phyloP scores from a whole-genome alignment of 2,113 vertebrate species.

The Malurus melanocephalus region DNA sequence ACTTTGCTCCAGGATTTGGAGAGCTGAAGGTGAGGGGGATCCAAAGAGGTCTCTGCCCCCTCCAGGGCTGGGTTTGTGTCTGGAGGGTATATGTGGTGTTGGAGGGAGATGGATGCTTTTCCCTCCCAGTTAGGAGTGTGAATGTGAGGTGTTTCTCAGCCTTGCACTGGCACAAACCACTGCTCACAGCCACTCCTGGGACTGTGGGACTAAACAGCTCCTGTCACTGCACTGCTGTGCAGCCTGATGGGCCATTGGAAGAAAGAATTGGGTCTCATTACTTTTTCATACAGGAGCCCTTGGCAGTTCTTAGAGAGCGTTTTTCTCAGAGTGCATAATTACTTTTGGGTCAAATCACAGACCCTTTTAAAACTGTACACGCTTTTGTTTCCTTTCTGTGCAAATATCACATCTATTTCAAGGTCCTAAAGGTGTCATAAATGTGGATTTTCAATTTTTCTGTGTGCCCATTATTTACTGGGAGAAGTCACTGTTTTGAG shows the following conservation, averaged over 20 bases:
- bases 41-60: background rate
- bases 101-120: background rate
- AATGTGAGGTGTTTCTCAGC: background rate
- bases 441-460: background rate
- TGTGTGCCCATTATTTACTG: background rate
- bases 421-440: background rate
- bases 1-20: background rate
- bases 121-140: fast-evolving
- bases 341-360: background rate
- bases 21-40: background rate
- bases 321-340: background rate
- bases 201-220: background rate
- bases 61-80: background rate
- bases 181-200: background rate
- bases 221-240: background rate
- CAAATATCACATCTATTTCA: background rate
- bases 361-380: background rate
- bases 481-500: background rate
- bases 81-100: background rate
- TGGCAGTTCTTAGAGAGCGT: background rate
- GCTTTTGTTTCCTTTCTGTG: background rate
- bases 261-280: background rate
- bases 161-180: background rate
- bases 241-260: background rate
- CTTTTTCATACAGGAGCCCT: background rate